Base-by-base conservation (phyloP, 53 echinoderm and acorn worm species). In the Henricia sp. region DNA sequence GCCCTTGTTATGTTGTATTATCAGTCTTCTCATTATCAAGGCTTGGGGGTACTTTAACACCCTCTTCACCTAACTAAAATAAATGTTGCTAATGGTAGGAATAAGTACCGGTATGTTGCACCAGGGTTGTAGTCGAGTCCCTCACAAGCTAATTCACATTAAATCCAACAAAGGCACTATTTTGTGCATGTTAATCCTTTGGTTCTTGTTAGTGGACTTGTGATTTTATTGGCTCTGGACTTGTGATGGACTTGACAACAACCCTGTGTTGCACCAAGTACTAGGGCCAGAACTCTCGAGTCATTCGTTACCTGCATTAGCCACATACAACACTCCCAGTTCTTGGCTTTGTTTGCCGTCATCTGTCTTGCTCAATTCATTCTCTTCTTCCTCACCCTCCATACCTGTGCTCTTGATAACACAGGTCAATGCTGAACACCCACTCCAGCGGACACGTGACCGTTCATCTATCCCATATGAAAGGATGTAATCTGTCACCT, bases 381-480 rank as follows among this genome's bases (percentile, higher is more conserved):
- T 68, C 25, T 83, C 60, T 21, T 71, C 78, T 4, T 88, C 91
- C 17, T 89, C 93, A 1, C 91, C 77, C n/a, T 52, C 48, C 21
- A 58, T 52, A 16, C 67, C 70, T 16, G 78, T 70, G 37, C 64
- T 93, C 36, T 89, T 59, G 34, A 95, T 78, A 37, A 99, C 76
- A 26, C 95, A 92, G 13, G 93, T 88, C 39, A 99, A 51, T 13
- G 99, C 99, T 6, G 99, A 95, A 50, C 99, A 99, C 14, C 99
- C 99, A 62, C 99, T 99, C 99, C 99, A 99, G 17, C 99, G 63
- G 12, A 99, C 99, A 23, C 95, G 86, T 0, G 99, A 99, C 52
- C 58, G 85, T 44, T 99, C 99, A 28, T 99, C 89, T 2, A 94
- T 88, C 39, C 99, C 99, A 67, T 90, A 95, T 0, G 95, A 95